Evolutionary conservation across 2,797 vertebrate genomes (phyloP).

Genomic region (Masticophis lateralis): DNA sequence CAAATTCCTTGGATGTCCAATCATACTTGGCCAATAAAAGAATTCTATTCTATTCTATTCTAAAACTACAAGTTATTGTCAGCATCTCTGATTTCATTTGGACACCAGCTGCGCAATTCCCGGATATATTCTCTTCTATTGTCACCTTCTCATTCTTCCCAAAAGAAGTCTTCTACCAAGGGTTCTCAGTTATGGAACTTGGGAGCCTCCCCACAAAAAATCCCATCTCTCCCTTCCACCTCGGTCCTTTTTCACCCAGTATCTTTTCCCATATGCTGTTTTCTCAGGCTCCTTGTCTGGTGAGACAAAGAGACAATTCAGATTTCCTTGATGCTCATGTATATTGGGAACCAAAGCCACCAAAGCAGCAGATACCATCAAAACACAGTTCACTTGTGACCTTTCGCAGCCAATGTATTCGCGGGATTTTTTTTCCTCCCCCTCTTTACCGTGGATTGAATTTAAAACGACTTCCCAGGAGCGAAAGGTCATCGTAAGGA

Average conservation of each 20-base stretch:
- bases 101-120: background rate
- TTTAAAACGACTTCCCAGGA: slow-evolving; percentile 80
- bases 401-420: slow-evolving; percentile 79
- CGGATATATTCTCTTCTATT: background rate
- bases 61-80: background rate
- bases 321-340: slow-evolving; percentile 69
- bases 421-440: slow-evolving; percentile 56
- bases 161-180: background rate
- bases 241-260: slow-evolving; percentile 19
- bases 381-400: slow-evolving; percentile 81
- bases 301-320: slow-evolving; percentile 76
- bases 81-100: background rate
- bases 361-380: slow-evolving; percentile 72
- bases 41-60: too few species aligned
- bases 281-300: slow-evolving; percentile 64
- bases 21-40: too few species aligned
- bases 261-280: slow-evolving; percentile 51
- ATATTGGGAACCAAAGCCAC: slow-evolving; percentile 74
- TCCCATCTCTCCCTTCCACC: background rate
- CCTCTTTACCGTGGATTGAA: slow-evolving; percentile 75
- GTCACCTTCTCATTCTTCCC: background rate
- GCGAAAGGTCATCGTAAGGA: slow-evolving; percentile 72
- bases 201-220: background rate
- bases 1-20: too few species aligned
- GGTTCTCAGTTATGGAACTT: background rate